Percentiles rank a stretch among this genome's conserved stretches.
Conservation (phyloP, 1,140 invertebrate genomes). For the Hesperophylax magnus region DNA sequence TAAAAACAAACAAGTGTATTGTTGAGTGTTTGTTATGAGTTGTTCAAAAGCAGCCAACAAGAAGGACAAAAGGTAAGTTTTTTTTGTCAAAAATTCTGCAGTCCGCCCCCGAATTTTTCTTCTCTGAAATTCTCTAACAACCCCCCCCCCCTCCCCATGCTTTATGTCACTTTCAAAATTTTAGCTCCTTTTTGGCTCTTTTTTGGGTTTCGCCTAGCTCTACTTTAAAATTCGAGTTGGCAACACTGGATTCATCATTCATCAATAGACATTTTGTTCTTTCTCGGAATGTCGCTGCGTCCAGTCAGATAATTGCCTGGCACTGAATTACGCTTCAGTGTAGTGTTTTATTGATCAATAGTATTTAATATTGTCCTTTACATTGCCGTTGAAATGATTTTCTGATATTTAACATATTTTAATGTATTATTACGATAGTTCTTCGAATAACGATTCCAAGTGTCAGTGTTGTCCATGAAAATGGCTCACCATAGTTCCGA, state of each 20-base stretch:
- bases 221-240: not conserved
- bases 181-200: too few species aligned
- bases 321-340: not conserved
- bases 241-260: not conserved
- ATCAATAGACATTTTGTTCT: constrained; percentile 25
- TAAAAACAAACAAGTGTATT: too few species aligned
- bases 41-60: too few species aligned
- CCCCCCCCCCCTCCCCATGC: too few species aligned
- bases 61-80: too few species aligned
- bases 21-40: too few species aligned
- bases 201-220: too few species aligned
- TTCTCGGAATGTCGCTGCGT: not conserved
- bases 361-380: constrained; percentile 7
- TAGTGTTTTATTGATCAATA: constrained; percentile 18
- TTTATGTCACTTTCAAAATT: too few species aligned
- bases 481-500: constrained; percentile 40
- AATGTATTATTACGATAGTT: constrained; percentile 4
- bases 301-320: constrained; percentile 10
- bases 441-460: constrained; percentile 24
- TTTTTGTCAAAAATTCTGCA: too few species aligned
- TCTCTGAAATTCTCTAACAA: too few species aligned
- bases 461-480: constrained; percentile 23
- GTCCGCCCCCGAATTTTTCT: too few species aligned
- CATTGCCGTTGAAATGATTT: constrained; percentile 26
- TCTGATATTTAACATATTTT: constrained; percentile 18